A percentile compares a stretch with the other conserved stretches of the same genome.
Evolutionary conservation across 2,888 invertebrate species (phyloP).

Genomic region (Drosophila kambysellisi): DNA sequence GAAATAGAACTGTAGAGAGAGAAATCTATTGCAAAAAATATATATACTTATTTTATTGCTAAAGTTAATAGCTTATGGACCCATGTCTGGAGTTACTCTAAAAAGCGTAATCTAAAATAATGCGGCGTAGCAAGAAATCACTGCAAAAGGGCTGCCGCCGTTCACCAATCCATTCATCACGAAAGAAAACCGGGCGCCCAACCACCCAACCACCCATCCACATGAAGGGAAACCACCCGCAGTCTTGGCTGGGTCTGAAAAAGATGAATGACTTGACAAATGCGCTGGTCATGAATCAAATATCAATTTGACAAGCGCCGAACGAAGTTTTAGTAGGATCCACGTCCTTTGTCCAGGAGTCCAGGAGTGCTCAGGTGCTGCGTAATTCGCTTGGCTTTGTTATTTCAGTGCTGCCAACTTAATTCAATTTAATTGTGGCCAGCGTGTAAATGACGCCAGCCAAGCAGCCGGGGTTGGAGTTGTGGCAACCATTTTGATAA

Average conservation of each 20-base stretch:
- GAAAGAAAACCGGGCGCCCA: conserved; percentile 35
- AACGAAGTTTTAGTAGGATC: conserved; percentile 44
- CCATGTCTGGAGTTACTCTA: not conserved
- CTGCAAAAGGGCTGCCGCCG: conserved; percentile 65
- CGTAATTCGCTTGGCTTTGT: conserved; percentile 38
- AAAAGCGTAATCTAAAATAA: conserved; percentile 49
- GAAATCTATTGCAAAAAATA: not conserved
- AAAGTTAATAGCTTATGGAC: conserved; percentile 26
- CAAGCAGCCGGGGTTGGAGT: conserved; percentile 22
- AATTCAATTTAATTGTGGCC: conserved; percentile 80
- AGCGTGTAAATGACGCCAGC: conserved; percentile 68
- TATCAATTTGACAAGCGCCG: conserved; percentile 82
- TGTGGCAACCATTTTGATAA: conserved; percentile 50
- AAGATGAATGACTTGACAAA: conserved; percentile 83
- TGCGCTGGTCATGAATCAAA: conserved; percentile 83
- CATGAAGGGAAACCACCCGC: conserved; percentile 1
- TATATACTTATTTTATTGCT: not conserved
- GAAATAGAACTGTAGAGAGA: not conserved
- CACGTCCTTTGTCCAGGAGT: conserved; percentile 13
- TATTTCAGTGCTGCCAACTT: conserved; percentile 47
- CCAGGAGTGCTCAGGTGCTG: conserved; percentile 56
- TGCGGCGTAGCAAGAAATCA: conserved; percentile 65
- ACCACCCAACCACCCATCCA: conserved; percentile 1
- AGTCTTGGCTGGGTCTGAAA: conserved; percentile 44
- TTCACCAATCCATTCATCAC: conserved; percentile 68